phyloP scores from a whole-genome alignment of 1,140 invertebrate genomes.

The Teleopsis dalmanni region DNA sequence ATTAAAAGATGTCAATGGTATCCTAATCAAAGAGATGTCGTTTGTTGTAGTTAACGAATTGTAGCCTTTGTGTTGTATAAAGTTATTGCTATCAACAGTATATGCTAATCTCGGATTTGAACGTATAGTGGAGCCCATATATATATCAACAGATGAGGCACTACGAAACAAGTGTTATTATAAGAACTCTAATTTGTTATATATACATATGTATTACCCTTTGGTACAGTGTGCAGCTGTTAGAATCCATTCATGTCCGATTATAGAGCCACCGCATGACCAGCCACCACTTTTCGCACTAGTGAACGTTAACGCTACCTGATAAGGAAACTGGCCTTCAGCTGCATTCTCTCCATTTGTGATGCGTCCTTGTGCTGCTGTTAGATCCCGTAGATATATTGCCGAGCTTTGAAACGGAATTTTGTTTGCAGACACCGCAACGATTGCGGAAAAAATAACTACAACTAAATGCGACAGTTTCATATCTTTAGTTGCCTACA shows the following conservation, averaged over 20 bases:
- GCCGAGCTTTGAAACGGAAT: conserved; percentile 22
- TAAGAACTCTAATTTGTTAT: neutral
- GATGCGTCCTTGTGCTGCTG: conserved; percentile 41
- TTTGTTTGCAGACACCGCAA: conserved; percentile 23
- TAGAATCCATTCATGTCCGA: conserved; percentile 49
- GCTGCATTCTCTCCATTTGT: conserved; percentile 28
- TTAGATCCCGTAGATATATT: conserved; percentile 10
- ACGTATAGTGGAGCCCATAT: conserved; percentile 15
- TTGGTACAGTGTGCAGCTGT: conserved; percentile 54
- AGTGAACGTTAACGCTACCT: conserved; percentile 35
- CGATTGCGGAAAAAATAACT: too few relatives aligned
- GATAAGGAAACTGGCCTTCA: conserved; percentile 41
- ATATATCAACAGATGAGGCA: conserved; percentile 16
- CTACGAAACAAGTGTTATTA: neutral
- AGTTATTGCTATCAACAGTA: conserved; percentile 28
- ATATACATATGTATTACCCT: conserved; percentile 19
- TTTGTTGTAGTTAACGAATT: conserved; percentile 40
- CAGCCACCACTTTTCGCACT: conserved; percentile 12
- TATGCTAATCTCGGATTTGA: conserved; percentile 21
- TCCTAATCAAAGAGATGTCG: conserved; percentile 49
- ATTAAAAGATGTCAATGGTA: conserved; percentile 26
- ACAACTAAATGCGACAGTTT: too few relatives aligned
- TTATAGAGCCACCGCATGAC: conserved; percentile 50
- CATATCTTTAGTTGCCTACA: too few relatives aligned
- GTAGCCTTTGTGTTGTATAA: conserved; percentile 45